Conservation (phyloP, 2,888 invertebrate genomes). For the Dasypolia templi region DNA sequence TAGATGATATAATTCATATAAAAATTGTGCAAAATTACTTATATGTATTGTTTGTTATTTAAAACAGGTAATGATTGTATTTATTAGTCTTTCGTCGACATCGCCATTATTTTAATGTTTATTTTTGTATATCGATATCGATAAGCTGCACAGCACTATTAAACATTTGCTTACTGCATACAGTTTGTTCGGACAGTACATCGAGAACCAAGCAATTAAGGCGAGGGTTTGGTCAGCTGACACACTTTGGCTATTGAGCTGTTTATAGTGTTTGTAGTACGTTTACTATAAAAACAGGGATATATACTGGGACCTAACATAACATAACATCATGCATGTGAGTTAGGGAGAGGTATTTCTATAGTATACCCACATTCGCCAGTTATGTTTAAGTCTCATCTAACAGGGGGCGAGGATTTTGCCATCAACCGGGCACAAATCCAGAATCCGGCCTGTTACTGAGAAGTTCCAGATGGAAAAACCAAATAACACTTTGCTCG, state of each 20-base stretch:
- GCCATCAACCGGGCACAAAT: no score
- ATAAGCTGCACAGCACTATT: slow-evolving; percentile 49
- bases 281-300: background rate
- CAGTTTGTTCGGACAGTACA: slow-evolving; percentile 66
- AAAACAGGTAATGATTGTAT: background rate
- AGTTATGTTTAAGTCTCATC: no score
- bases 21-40: no score
- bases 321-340: background rate
- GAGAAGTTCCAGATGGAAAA: background rate
- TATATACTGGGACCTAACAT: background rate
- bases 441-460: background rate
- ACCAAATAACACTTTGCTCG: no score
- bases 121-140: slow-evolving; percentile 13
- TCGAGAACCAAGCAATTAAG: slow-evolving; percentile 53
- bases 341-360: no score
- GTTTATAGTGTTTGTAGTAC: background rate
- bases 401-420: no score
- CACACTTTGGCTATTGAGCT: slow-evolving; percentile 15
- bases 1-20: no score
- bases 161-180: slow-evolving; percentile 68
- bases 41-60: background rate
- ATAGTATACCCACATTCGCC: no score
- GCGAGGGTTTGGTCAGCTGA: slow-evolving; percentile 16
- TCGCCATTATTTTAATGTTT: background rate
- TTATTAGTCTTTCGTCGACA: background rate